A percentile compares a stretch with the other conserved stretches of the same genome.
Conservation (phyloP, 2,797 vertebrate species). For the Malurus leucopterus region DNA sequence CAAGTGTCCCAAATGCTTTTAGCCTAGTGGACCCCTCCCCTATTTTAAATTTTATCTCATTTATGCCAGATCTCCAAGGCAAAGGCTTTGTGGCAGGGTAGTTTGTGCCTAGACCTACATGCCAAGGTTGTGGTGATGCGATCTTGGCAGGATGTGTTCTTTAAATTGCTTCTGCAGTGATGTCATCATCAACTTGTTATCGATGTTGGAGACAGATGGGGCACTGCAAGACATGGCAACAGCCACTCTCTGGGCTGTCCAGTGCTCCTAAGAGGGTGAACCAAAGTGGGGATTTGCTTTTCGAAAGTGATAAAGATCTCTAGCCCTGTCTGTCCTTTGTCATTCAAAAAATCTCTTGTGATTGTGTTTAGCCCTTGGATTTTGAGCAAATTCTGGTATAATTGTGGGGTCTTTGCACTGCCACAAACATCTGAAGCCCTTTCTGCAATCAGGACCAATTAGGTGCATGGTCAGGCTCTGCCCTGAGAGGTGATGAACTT, state of each 20-base stretch:
- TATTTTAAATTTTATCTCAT: background rate
- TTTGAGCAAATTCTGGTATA: background rate
- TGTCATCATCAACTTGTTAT: rapidly evolving
- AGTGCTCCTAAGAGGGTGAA: background rate
- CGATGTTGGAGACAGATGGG: rapidly evolving
- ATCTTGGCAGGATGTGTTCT: rapidly evolving
- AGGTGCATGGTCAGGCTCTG: background rate
- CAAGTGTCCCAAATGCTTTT: background rate
- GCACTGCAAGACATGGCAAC: background rate
- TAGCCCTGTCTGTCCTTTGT: rapidly evolving
- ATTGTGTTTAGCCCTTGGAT: background rate
- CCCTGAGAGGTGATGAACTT: background rate
- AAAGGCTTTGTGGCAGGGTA: background rate
- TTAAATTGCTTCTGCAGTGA: background rate
- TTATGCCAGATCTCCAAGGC: background rate
- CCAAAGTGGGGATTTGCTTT: background rate
- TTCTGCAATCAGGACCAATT: background rate
- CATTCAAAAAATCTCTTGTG: background rate
- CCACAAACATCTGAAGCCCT: background rate
- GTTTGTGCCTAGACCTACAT: background rate
- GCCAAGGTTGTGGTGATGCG: background rate
- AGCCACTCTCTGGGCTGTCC: rapidly evolving
- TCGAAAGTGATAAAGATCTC: background rate
- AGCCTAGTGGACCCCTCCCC: background rate
- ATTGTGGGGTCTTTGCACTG: background rate